Conservation (phyloP, 2,113 vertebrate species). For the Chionodraco myersi region DNA sequence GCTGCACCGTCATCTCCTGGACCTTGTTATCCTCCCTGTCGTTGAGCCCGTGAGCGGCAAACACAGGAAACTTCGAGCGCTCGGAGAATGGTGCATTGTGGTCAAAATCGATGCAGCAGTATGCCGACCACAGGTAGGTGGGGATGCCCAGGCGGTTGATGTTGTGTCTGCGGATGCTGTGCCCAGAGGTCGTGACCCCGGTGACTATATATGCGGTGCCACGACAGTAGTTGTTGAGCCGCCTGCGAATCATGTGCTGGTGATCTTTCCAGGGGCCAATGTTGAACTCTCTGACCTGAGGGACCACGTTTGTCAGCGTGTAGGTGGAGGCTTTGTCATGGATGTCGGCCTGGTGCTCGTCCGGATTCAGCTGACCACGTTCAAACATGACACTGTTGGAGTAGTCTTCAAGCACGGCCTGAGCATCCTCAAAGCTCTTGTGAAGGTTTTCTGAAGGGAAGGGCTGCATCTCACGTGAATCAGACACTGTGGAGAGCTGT, state of each 20-base stretch:
- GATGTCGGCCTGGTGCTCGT: slow-evolving; percentile 76
- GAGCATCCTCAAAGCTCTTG: slow-evolving; percentile 64
- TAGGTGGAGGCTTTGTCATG: slow-evolving; percentile 82
- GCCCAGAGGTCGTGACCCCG: slow-evolving; percentile 72
- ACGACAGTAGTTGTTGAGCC: slow-evolving; percentile 81
- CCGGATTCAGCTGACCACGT: slow-evolving; percentile 85
- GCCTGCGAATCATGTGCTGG: slow-evolving; percentile 65
- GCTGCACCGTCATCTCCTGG: slow-evolving; percentile 68
- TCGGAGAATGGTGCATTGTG: slow-evolving; percentile 73
- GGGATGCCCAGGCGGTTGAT: slow-evolving; percentile 75
- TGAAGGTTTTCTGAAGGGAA: slow-evolving; percentile 55
- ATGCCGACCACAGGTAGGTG: slow-evolving; percentile 78
- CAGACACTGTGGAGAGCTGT: slow-evolving; percentile 63
- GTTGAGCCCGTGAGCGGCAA: slow-evolving; percentile 71
- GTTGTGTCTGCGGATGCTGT: slow-evolving; percentile 71
- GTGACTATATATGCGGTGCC: slow-evolving; percentile 73
- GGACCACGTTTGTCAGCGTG: slow-evolving; percentile 87
- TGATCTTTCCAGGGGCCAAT: slow-evolving; percentile 80
- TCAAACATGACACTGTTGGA: slow-evolving; percentile 71
- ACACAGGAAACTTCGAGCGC: slow-evolving; percentile 74
- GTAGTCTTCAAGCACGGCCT: slow-evolving; percentile 80
- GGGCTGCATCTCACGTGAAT: slow-evolving; percentile 64
- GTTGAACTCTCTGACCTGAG: slow-evolving; percentile 82
- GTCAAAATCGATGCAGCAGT: slow-evolving; percentile 77
- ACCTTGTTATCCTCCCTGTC: slow-evolving; percentile 58